Base-by-base conservation (phyloP, 2,888 invertebrate species). In the Heliothis peltigera region DNA sequence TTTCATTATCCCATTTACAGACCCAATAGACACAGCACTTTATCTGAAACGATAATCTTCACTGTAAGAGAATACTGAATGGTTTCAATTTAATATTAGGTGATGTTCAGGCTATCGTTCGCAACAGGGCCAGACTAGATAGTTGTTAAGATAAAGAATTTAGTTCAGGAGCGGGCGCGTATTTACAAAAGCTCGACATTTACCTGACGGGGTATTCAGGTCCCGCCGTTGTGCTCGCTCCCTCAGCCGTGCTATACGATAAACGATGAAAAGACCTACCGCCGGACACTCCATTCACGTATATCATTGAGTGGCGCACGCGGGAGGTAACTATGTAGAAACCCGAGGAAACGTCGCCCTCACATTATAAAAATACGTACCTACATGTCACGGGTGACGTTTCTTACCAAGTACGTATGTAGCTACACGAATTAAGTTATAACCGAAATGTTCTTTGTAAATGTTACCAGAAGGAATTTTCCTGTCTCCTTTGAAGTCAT, bases 201-300 rank as follows among this genome's bases (percentile, higher is more conserved):
- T 89, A 90, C 89, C 86, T 87, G 84, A 70, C 72, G 77, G 65
- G 67, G 84, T 81, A 89, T 91, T 87, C 86, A 88, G 78, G 80
- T 78, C 77, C 28, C 60, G 70, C 66, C 86, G 84, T 91, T 92
- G 90, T 92, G 87, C 80, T 72, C 77, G 84, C 83, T 84, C 89
- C 85, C 84, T 86, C 89, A 86, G 73, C 87, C 86, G 80, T 88
- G 81, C 80, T 75, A 76, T 70, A 83, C 88, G 91, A 90, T 91
- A 91, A 89, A 88, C 90, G 86, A 81, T 92, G 91, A 92, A 93
- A 90, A 89, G 90, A 89, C 85, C 82, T 79, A 83, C 82, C 81
- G 79, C 89, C 87, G 93, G 93, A 92, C 93, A 93, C 88, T 91
- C 89, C 85, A 92, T 90, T 92, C 92, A 90, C 89, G 91, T 89